Evolutionary conservation across 2,888 invertebrate genomes (phyloP).

Genomic region (Druceiella hillmani): DNA sequence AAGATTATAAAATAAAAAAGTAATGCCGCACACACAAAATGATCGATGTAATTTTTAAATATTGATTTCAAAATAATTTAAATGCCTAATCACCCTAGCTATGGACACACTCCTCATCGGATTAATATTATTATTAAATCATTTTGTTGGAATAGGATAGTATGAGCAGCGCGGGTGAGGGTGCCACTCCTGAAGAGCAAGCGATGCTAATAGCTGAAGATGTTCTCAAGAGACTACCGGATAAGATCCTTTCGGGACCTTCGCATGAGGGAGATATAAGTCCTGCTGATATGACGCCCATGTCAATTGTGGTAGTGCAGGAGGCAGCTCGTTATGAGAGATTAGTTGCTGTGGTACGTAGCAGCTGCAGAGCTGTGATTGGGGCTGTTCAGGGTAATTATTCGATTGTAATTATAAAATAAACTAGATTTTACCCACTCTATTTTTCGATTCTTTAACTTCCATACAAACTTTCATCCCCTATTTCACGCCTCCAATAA

Average conservation of each 20-base stretch:
- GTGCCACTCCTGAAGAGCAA: conserved; percentile 70
- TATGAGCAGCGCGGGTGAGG: conserved; percentile 52
- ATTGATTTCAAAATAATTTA: too few relatives aligned
- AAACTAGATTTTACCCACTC: neutral
- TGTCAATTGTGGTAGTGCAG: conserved; percentile 91
- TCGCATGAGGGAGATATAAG: conserved; percentile 64
- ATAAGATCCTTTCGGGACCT: conserved; percentile 59
- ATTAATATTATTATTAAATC: too few relatives aligned
- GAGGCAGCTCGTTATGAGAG: conserved; percentile 78
- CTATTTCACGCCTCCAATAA: conserved; percentile 11
- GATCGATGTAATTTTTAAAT: too few relatives aligned
- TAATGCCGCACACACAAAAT: too few relatives aligned
- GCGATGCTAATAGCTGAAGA: conserved; percentile 75
- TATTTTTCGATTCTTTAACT: neutral
- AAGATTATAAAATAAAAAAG: too few relatives aligned
- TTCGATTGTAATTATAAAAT: conserved; percentile 2
- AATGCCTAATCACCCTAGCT: too few relatives aligned
- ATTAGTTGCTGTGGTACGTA: conserved; percentile 66
- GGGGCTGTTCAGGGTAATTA: conserved; percentile 80
- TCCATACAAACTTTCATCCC: conserved; percentile 1
- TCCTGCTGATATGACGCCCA: conserved; percentile 76
- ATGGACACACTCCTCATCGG: too few relatives aligned
- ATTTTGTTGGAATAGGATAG: too few relatives aligned
- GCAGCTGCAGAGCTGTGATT: conserved; percentile 70
- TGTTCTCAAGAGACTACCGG: conserved; percentile 70